A percentile compares a stretch with the other conserved stretches of the same genome.
phyloP scores from a whole-genome alignment of 2,888 invertebrate species.

The Rhaphigaster nebulosa region DNA sequence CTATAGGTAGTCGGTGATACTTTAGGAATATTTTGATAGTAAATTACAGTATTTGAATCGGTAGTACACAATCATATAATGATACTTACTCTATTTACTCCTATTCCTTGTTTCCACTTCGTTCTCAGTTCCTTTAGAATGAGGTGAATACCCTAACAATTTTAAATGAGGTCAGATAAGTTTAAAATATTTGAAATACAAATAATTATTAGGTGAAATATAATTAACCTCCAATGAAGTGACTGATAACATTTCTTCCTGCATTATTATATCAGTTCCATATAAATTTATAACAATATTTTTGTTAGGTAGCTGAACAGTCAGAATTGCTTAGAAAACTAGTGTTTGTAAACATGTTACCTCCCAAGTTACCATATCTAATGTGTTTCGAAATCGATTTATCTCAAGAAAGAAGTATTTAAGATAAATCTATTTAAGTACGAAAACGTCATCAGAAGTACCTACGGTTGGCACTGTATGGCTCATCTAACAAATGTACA shows the following conservation, averaged over 20 bases:
- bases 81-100: constrained; percentile 20
- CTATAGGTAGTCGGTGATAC: neutral
- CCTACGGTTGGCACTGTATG: too few relatives aligned
- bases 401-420: neutral
- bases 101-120: constrained; percentile 26
- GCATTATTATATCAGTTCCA: neutral
- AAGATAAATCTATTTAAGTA: neutral
- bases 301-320: neutral
- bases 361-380: neutral
- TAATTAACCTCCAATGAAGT: constrained; percentile 29
- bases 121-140: neutral
- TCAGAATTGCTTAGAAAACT: neutral
- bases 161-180: neutral
- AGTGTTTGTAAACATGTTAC: neutral
- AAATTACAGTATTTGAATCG: neutral
- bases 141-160: neutral
- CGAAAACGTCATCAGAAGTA: too few relatives aligned
- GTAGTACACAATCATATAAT: neutral
- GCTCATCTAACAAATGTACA: too few relatives aligned
- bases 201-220: neutral
- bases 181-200: neutral
- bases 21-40: neutral
- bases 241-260: neutral
- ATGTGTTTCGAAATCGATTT: neutral
- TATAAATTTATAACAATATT: neutral